Conservation (phyloP, 2,113 vertebrate genomes). For the Candoia aspera region DNA sequence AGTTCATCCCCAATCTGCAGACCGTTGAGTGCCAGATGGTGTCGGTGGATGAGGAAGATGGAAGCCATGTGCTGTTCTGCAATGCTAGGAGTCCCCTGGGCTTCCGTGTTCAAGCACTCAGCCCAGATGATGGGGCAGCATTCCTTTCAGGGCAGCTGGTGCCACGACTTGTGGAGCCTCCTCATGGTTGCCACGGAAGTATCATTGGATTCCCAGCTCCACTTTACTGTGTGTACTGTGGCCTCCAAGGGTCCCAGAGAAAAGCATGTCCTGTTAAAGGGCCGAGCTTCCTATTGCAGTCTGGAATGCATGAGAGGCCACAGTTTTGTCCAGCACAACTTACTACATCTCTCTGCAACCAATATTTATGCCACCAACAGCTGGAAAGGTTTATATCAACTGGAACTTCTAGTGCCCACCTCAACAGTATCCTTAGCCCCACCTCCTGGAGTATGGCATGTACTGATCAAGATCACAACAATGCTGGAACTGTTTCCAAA, state of each 20-base stretch:
- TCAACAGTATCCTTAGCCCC: fast-evolving
- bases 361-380: fast-evolving
- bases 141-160: constrained; percentile 88
- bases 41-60: constrained; percentile 82
- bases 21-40: constrained; percentile 93
- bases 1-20: constrained; percentile 82
- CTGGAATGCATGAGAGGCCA: fast-evolving
- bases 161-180: constrained; percentile 81
- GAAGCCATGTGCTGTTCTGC: constrained; percentile 84
- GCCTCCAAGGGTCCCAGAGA: fast-evolving
- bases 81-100: constrained; percentile 89
- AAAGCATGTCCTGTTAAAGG: fast-evolving
- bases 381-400: fast-evolving
- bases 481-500: fast-evolving
- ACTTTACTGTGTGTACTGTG: fast-evolving
- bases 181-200: constrained; percentile 90
- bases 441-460: neutral
- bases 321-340: fast-evolving
- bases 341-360: fast-evolving
- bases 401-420: fast-evolving
- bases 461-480: neutral
- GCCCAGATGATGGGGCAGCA: constrained; percentile 78
- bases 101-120: constrained; percentile 89
- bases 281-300: fast-evolving
- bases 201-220: constrained; percentile 88